Conservation (phyloP, 2,113 vertebrate genomes). For the Tenebrosternarchus preto region DNA sequence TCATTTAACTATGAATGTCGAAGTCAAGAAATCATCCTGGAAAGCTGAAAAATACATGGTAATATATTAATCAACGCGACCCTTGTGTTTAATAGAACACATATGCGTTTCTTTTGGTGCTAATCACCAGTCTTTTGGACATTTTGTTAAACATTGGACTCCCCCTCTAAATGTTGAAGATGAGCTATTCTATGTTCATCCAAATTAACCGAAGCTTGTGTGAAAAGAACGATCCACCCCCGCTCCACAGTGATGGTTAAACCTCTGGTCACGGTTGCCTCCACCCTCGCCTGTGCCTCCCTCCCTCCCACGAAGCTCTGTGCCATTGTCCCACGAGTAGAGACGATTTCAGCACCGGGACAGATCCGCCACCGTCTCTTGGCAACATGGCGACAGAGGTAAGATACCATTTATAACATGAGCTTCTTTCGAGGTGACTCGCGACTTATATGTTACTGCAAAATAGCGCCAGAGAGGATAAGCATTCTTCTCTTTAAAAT, state of each 20-base stretch:
- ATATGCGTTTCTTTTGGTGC: background rate
- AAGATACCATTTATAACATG: conserved; percentile 47
- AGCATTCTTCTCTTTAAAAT: background rate
- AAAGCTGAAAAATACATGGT: too few species aligned
- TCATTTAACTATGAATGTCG: too few species aligned
- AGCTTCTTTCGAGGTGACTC: conserved; percentile 3
- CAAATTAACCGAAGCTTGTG: background rate
- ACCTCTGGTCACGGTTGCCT: conserved; percentile 7
- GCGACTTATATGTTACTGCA: background rate
- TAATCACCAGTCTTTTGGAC: background rate
- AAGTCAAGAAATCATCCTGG: too few species aligned
- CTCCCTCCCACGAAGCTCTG: conserved; percentile 32
- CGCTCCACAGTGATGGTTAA: conserved; percentile 9
- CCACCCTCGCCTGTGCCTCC: conserved; percentile 39
- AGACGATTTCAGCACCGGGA: conserved; percentile 65
- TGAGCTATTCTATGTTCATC: conserved; percentile 4
- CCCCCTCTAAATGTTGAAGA: background rate
- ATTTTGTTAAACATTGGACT: background rate
- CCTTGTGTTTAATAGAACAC: background rate
- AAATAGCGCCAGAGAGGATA: background rate
- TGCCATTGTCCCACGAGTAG: conserved; percentile 59
- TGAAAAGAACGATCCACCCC: background rate
- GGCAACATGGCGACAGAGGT: conserved; percentile 77
- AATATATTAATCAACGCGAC: too few species aligned
- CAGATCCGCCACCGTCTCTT: conserved; percentile 57